Conservation (phyloP, 1,140 invertebrate species). For the Andricus grossulariae region DNA sequence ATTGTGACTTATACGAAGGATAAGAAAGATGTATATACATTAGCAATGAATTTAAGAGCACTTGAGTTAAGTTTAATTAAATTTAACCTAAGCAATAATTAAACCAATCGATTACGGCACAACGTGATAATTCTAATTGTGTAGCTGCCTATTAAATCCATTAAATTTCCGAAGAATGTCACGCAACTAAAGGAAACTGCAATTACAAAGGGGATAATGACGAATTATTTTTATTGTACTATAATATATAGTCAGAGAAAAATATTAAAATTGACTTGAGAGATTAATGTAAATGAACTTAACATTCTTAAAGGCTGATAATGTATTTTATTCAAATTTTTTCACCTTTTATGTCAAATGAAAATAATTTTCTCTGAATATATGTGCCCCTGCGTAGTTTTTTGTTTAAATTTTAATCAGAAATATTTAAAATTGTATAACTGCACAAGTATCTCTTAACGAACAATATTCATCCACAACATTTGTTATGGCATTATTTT, state of each 20-base stretch:
- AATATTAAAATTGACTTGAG: no score
- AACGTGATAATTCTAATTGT: slow-evolving; percentile 26
- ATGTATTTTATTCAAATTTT: neutral
- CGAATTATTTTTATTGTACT: no score
- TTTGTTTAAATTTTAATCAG: no score
- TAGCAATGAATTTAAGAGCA: slow-evolving; percentile 34
- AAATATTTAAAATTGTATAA: no score
- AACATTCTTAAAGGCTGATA: no score
- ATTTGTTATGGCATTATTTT: no score
- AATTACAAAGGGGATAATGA: neutral
- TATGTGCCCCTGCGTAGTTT: no score
- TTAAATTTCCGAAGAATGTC: neutral
- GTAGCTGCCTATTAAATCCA: slow-evolving; percentile 2
- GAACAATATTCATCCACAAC: no score
- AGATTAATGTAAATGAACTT: no score
- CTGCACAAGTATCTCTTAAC: no score
- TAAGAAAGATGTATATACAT: slow-evolving; percentile 33
- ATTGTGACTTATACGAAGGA: slow-evolving; percentile 63
- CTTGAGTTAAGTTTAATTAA: slow-evolving; percentile 12
- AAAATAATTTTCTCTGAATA: no score
- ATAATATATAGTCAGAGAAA: no score
- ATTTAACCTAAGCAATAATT: slow-evolving; percentile 35
- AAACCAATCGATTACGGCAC: slow-evolving; percentile 27
- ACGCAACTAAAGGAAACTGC: neutral
- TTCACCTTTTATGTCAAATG: neutral